A percentile compares a stretch with the other conserved stretches of the same genome.
phyloP scores from a whole-genome alignment of 2,797 vertebrate species.

The Triplophysa yarkandensis region DNA sequence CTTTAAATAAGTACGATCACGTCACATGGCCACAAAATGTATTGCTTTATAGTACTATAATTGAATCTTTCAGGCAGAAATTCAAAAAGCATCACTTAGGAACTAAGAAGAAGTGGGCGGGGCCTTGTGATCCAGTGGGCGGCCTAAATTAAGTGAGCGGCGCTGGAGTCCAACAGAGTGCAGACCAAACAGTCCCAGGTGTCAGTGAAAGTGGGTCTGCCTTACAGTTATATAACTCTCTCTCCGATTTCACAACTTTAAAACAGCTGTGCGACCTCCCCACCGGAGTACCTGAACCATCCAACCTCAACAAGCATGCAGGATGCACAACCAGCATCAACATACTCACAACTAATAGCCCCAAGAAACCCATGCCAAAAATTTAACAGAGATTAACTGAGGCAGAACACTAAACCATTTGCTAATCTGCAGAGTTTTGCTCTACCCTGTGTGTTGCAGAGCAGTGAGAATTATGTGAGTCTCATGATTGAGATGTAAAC shows the following conservation, averaged over 20 bases:
- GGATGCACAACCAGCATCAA: constrained; percentile 25
- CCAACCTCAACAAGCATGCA: constrained; percentile 43
- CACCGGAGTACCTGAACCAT: constrained; percentile 55
- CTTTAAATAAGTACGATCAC: no score
- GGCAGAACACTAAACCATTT: constrained; percentile 55
- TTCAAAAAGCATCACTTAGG: constrained; percentile 4
- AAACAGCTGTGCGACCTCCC: constrained; percentile 55
- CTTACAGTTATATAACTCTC: constrained; percentile 55
- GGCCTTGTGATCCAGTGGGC: neutral
- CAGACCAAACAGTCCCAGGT: constrained; percentile 55
- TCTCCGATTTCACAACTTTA: constrained; percentile 30
- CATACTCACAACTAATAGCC: constrained; percentile 42
- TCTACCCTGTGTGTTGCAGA: constrained; percentile 62
- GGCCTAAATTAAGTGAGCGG: constrained; percentile 35
- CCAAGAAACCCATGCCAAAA: constrained; percentile 20
- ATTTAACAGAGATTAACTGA: constrained; percentile 46
- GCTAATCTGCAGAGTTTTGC: constrained; percentile 68
- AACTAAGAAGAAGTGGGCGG: constrained; percentile 24
- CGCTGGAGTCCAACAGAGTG: constrained; percentile 37
- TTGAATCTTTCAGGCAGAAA: constrained; percentile 25
- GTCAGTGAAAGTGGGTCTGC: constrained; percentile 42
- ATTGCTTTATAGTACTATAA: neutral
- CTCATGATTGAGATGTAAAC: constrained; percentile 75
- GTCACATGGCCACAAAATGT: neutral
- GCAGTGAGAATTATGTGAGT: constrained; percentile 72